Percentiles rank a stretch among this genome's conserved stretches.
Evolutionary conservation across 2,888 invertebrate genomes (phyloP).

Genomic region (Omphaloscelis lunosa): DNA sequence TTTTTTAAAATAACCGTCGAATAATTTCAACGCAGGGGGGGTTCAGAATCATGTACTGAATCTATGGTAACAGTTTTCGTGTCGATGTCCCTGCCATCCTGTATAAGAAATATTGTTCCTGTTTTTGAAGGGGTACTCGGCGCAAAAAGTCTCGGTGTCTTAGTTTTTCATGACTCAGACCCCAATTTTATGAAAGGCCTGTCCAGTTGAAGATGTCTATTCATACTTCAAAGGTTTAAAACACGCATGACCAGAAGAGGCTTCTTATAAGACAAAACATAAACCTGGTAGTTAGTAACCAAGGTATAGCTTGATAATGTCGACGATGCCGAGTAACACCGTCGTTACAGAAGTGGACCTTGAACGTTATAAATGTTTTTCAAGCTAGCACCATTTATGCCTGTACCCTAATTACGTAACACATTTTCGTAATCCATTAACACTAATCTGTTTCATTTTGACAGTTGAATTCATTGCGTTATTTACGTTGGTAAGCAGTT

Average conservation of each 20-base stretch:
- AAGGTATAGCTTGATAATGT: not conserved
- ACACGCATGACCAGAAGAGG: not conserved
- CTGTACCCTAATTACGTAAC: too few relatives aligned
- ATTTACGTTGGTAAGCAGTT: too few relatives aligned
- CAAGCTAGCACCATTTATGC: not conserved
- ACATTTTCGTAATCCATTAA: too few relatives aligned
- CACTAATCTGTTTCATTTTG: too few relatives aligned
- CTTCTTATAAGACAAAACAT: not conserved
- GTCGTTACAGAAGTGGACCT: not conserved
- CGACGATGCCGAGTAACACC: not conserved
- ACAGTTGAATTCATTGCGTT: too few relatives aligned
- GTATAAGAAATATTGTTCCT: not conserved
- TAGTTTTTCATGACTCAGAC: not conserved
- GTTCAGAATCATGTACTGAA: too few relatives aligned
- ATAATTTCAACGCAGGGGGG: too few relatives aligned
- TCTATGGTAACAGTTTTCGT: too few relatives aligned
- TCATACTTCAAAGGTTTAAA: not conserved
- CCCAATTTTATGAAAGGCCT: not conserved
- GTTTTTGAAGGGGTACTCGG: not conserved
- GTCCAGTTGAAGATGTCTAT: not conserved
- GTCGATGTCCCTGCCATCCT: too few relatives aligned
- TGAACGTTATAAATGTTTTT: not conserved
- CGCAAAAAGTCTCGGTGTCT: not conserved
- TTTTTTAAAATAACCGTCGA: too few relatives aligned
- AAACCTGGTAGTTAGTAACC: not conserved